Base-by-base conservation (phyloP, 30 jellyfish, hydroid and myxozoan genomes). In the Chrysaora quinquecirrha region DNA sequence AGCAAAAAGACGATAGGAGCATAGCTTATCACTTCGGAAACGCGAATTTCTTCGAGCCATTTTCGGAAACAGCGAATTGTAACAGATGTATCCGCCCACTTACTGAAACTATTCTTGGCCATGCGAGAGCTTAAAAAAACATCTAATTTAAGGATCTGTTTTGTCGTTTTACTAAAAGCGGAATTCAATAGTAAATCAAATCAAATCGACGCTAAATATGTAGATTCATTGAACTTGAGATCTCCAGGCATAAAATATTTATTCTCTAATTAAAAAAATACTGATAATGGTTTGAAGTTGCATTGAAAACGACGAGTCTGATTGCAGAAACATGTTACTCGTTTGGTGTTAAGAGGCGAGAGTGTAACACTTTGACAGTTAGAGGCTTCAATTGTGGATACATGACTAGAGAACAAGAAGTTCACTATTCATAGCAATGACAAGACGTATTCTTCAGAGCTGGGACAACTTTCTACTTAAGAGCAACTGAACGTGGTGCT, bases 231-330 rank as follows among this genome's bases (percentile, higher is more conserved):
- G 6, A 52, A 52, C 19, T 52, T 20, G 19, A 52, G 6, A 16
- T 52, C 68, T 16, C 25, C 25, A 9, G 78, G 63, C 35, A 48
- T 38, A 43, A 63, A 64, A 78, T 24, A 34, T 63, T 47, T 38
- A 78, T 64, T 50, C 46, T 33, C 73, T 29, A 76, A 76, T 76
- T 61, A 76, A 60, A 30, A 29, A 76, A 33, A 58, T 34, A 76
- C 50, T 33, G 88, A 76, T 76, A 56, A 61, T 61, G 75, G 12
- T 27, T 29, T 3, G 30, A 23, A 60, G n/a, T 75, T 23, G 48
- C 34, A 64, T 64, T 65, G 72, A 23, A 49, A 49, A 78, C 29
- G 12, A 20, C 68, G 29, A 19, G 7, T 4, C 68, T 52, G 68
- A 52, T 52, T 52, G 29, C 24, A 52, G 68, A 52, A 52, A 16